Evolutionary conservation across 2,888 invertebrate genomes (phyloP).

Genomic region (Quadroppia sp.): DNA sequence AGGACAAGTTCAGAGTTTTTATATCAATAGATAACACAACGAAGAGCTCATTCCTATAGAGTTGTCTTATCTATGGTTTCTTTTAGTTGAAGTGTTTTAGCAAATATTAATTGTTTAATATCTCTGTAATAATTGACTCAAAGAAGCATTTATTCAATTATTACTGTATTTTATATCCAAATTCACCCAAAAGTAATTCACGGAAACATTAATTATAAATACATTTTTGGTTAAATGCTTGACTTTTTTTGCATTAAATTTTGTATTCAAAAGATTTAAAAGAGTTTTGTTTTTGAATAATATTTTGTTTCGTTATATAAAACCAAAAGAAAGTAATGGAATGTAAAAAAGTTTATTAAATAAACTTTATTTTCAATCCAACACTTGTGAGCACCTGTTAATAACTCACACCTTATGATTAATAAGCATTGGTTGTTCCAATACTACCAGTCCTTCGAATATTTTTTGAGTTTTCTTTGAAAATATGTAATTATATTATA

Average conservation of each 20-base stretch:
- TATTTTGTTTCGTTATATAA: not conserved
- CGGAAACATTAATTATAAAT: no score
- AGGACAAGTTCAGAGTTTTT: conserved; percentile 16
- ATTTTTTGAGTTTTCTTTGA: no score
- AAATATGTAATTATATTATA: no score
- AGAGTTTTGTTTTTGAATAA: not conserved
- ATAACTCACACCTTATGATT: conserved; percentile 24
- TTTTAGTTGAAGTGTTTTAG: conserved; percentile 13
- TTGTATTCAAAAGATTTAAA: no score
- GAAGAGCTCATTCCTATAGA: conserved; percentile 20
- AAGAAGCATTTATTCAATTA: conserved; percentile 23
- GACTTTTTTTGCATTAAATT: no score
- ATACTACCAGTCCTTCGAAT: no score
- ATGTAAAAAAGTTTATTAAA: not conserved
- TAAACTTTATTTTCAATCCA: not conserved
- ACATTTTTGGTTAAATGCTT: no score
- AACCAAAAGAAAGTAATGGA: not conserved
- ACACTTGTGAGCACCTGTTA: conserved; percentile 36
- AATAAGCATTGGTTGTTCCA: conserved; percentile 3
- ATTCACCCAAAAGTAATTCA: no score
- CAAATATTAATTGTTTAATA: conserved; percentile 31
- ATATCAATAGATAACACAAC: conserved; percentile 16
- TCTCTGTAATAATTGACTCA: conserved; percentile 25
- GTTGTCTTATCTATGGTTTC: conserved; percentile 12
- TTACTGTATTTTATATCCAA: not conserved